These are phyloP conservation scores for Oscheius onirici DNA, from an alignment of 2,888 invertebrate genomes.

Conservation along the genomic window DNA sequence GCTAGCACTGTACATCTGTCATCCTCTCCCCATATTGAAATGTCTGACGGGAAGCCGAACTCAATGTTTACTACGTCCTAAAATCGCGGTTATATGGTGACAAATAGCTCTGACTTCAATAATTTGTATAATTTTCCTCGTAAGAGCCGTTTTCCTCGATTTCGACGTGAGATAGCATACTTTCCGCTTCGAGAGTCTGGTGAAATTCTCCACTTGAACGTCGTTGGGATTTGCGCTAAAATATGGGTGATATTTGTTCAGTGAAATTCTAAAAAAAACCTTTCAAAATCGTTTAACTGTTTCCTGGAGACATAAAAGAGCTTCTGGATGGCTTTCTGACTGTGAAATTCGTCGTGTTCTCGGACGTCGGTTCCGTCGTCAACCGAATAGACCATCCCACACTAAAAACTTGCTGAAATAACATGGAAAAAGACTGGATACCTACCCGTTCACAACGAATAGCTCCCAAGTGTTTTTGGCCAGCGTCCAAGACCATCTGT, in stretches of 20 bases:
- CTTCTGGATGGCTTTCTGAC: neutral
- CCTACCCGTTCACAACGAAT: neutral
- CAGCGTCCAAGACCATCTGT: constrained; percentile 27
- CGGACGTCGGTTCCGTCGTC: neutral
- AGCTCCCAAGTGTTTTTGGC: constrained; percentile 19
- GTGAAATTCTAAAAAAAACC: neutral
- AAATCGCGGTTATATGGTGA: neutral
- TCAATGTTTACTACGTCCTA: constrained; percentile 22
- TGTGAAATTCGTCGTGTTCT: constrained; percentile 10
- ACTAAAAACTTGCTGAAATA: neutral
- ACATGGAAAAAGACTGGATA: neutral
- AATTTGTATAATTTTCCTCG: neutral
- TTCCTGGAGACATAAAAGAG: neutral
- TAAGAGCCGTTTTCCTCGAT: neutral
- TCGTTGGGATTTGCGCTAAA: neutral
- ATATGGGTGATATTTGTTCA: neutral
- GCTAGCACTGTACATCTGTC: constrained; percentile 11
- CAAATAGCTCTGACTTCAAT: constrained; percentile 15
- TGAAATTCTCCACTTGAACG: neutral
- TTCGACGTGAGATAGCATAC: neutral
- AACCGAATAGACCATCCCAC: constrained; percentile 27
- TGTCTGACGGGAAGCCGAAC: constrained; percentile 23
- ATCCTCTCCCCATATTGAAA: constrained; percentile 17
- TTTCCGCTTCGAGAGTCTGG: neutral
- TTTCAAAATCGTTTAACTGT: constrained; percentile 1